Evolutionary conservation across 2,888 invertebrate species (phyloP).

Genomic region (Epinotia demarniana): DNA sequence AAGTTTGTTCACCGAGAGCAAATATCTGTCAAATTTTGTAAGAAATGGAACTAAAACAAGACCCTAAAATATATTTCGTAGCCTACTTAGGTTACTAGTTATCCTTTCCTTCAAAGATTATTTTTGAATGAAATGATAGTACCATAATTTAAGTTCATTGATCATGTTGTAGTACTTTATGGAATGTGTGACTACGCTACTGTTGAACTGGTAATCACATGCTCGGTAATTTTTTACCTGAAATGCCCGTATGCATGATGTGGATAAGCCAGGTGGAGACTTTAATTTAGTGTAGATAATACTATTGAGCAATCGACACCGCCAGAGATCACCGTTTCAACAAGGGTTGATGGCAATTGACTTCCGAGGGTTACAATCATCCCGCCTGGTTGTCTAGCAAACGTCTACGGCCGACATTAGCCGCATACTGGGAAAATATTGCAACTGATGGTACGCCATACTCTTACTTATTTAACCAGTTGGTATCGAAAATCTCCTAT

Average conservation of each 20-base stretch:
- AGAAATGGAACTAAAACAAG: neutral
- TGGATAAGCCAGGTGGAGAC: neutral
- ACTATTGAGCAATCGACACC: neutral
- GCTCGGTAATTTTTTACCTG: too few species aligned
- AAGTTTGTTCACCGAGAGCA: slow-evolving; percentile 9
- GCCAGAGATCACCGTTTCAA: slow-evolving; percentile 4
- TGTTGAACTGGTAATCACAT: too few species aligned
- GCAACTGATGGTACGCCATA: too few species aligned
- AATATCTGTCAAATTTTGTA: neutral
- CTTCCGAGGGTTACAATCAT: neutral
- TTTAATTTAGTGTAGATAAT: too few species aligned
- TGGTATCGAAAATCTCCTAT: too few species aligned
- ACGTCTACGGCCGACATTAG: neutral
- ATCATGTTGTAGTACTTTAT: neutral
- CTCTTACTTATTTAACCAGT: too few species aligned
- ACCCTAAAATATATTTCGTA: neutral
- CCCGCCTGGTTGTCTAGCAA: neutral
- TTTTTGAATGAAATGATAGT: neutral
- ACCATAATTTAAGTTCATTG: neutral
- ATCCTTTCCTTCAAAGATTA: neutral
- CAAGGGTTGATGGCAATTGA: neutral
- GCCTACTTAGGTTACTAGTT: too few species aligned
- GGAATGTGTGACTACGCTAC: neutral
- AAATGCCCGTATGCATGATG: neutral
- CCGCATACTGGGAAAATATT: neutral